Evolutionary conservation across 2,888 invertebrate genomes (phyloP), one percentile per base, ranked within the genome.

Genomic region (Anaspis maculata): DNA sequence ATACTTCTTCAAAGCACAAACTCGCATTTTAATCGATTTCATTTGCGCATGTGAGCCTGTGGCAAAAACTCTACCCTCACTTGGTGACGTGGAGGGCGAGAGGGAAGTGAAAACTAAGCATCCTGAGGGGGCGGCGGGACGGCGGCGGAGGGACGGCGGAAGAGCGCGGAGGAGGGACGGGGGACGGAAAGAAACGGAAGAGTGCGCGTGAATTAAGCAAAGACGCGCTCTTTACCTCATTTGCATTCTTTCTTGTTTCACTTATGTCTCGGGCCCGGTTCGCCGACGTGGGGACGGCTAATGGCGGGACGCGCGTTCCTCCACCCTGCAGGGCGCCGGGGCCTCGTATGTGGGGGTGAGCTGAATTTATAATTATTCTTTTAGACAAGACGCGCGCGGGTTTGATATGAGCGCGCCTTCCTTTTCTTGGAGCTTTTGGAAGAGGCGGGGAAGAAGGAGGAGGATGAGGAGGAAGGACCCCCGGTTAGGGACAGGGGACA

Each of bases 11-110:
- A 70, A 70, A 70, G 70, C 70, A 70, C 69, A 68, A 69, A 69
- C 66, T 72, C 73, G 72, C 72, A 73, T 73, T 74, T 74, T 74
- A 74, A 75, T 74, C 74, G 74, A 75, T 75, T 74, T 73, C 74
- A 74, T 74, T 74, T 73, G 73, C 73, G 73, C 73, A 72, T 72
- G 73, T 72, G 73, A 71, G 71, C 61, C 68, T 66, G 72, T 71
- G 61, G 67, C 67, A 66, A 67, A 65, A 64, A 64, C 63, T 63
- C 59, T 57, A 60, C 61, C 59, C 54, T 59, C 54, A 56, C 55
- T 55, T 55, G 59, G 59, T 57, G 61, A 56, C 57, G 57, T 50
- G 47, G 45, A 42, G 49, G 44, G 42, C 32, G 32, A 33, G 54
- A 53, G 52, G 43, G 50, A 44, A 33, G 50, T 45, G 54, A 54